Evolutionary conservation across 2,888 invertebrate genomes (phyloP).

Genomic region (Rhagonycha fulva): DNA sequence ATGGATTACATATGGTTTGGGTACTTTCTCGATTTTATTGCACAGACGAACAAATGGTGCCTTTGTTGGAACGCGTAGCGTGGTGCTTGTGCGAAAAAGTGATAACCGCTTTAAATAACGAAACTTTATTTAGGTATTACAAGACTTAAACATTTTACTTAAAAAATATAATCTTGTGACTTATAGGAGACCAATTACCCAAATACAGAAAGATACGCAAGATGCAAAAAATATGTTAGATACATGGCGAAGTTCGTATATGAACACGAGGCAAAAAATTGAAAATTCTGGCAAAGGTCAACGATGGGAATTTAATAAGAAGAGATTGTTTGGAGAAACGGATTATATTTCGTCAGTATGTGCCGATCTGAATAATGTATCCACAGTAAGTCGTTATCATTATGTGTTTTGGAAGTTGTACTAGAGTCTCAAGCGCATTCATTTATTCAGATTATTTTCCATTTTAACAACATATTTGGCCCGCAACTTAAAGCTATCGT

Average conservation of each 20-base stretch:
- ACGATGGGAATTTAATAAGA: conserved; percentile 91
- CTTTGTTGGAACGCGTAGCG: conserved; percentile 80
- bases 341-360: conserved; percentile 85
- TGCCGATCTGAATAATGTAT: conserved; percentile 76
- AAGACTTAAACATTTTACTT: neutral
- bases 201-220: conserved; percentile 45
- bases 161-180: neutral
- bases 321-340: conserved; percentile 77
- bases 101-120: conserved; percentile 69
- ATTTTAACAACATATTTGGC: conserved; percentile 90
- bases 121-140: conserved; percentile 75
- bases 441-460: conserved; percentile 70
- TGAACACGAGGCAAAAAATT: conserved; percentile 79
- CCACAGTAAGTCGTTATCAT: conserved; percentile 59
- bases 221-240: conserved; percentile 71
- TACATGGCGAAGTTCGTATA: conserved; percentile 76
- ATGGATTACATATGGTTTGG: conserved; percentile 89
- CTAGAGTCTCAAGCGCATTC: neutral
- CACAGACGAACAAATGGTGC: conserved; percentile 84
- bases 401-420: neutral
- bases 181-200: conserved; percentile 58
- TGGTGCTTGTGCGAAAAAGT: conserved; percentile 82
- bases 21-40: conserved; percentile 85
- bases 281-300: conserved; percentile 84
- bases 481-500: conserved; percentile 85